A percentile compares a stretch with the other conserved stretches of the same genome.
phyloP scores from a whole-genome alignment of 37 sponge, comb jelly and placozoan species.

The Aplysina aerophoba region DNA sequence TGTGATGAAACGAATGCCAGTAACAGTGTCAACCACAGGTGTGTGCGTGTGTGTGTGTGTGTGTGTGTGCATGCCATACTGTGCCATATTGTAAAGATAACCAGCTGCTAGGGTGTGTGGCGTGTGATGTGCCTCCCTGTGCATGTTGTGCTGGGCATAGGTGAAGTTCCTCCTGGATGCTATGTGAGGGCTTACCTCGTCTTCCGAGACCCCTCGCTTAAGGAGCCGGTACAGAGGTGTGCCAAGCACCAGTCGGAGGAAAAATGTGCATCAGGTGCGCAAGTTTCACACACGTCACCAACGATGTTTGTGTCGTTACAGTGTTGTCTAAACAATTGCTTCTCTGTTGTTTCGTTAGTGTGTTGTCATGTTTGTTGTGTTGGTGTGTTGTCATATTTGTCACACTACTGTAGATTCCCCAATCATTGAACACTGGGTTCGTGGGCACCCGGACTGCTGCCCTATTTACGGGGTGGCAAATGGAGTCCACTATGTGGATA shows the following conservation, averaged over 20 bases:
- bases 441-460: background rate
- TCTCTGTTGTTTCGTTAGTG: no score
- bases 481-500: background rate
- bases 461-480: background rate
- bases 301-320: no score
- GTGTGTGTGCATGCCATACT: no score
- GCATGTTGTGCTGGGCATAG: no score
- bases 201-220: background rate
- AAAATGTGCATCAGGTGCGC: background rate
- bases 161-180: background rate
- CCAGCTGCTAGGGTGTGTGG: no score
- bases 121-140: no score
- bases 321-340: no score
- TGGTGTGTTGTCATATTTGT: background rate
- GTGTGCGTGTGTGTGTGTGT: no score
- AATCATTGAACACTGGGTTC: background rate
- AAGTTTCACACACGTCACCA: background rate
- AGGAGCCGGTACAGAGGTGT: background rate
- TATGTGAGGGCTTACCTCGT: constrained; percentile 13
- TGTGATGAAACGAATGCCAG: background rate
- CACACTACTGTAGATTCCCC: background rate
- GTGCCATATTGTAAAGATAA: no score
- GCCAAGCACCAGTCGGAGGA: constrained; percentile 2
- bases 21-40: background rate
- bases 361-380: no score